Conservation (phyloP, 2,797 vertebrate species). For the Cephalopachus bancanus region DNA sequence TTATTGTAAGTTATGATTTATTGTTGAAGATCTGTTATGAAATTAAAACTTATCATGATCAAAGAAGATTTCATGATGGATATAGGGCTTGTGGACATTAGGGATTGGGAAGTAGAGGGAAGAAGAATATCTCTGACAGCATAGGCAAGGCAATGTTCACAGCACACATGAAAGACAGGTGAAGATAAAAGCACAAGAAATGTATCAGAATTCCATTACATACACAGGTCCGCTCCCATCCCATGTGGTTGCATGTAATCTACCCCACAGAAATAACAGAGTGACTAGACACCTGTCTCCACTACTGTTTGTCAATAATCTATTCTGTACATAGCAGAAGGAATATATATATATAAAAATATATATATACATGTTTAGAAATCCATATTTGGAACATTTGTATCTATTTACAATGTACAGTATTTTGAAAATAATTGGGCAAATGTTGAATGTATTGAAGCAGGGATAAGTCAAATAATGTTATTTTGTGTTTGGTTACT, state of each 20-base stretch:
- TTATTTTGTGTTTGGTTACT: no score
- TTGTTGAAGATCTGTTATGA: neutral
- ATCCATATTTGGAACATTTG: neutral
- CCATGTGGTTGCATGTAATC: neutral
- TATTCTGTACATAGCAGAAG: neutral
- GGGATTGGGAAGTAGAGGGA: neutral
- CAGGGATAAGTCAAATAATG: neutral
- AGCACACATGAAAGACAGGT: neutral
- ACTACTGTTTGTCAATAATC: neutral
- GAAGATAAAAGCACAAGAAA: neutral
- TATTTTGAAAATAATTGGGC: constrained; percentile 22
- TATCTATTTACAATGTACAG: constrained; percentile 37
- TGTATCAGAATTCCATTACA: neutral
- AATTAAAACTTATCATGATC: neutral
- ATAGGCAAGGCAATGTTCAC: neutral
- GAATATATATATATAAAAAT: no score
- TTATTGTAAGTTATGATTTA: neutral
- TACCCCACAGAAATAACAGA: neutral
- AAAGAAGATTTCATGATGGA: neutral
- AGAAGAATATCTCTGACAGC: neutral
- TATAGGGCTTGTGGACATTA: neutral
- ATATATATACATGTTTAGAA: neutral
- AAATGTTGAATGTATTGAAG: constrained; percentile 14
- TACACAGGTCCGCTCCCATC: neutral
- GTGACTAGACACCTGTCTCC: neutral